These are phyloP conservation scores for Mus caroli DNA, from an alignment of 2,797 vertebrate genomes.

Conservation along the genomic window DNA sequence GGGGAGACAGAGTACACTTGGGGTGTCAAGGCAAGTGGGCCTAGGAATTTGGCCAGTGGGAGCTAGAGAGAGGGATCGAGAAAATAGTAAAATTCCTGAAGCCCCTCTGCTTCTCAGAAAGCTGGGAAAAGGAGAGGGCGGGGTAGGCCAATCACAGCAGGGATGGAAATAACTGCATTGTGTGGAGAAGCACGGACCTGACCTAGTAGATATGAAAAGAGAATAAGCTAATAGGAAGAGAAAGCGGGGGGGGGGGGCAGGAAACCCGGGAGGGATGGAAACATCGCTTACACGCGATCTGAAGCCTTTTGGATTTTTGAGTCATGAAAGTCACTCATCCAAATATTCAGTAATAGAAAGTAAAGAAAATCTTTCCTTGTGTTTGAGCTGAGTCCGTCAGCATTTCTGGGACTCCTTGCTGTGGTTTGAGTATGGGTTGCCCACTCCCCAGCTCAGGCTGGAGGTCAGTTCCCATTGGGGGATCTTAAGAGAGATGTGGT, in stretches of 20 bases:
- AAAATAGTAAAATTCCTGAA: background rate
- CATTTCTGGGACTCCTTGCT: background rate
- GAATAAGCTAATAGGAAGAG: background rate
- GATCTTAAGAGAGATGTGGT: background rate
- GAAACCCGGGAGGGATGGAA: background rate
- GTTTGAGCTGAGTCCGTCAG: background rate
- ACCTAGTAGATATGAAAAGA: background rate
- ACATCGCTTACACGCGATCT: background rate
- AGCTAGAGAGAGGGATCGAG: background rate
- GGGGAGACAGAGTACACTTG: too few relatives aligned
- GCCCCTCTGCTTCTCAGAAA: background rate
- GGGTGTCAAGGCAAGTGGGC: background rate
- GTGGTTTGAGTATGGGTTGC: background rate
- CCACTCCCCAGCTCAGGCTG: background rate
- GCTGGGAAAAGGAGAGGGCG: background rate
- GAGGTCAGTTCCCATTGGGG: background rate
- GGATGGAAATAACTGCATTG: background rate
- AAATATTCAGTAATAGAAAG: background rate
- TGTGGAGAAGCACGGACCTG: background rate
- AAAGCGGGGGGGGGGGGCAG: background rate
- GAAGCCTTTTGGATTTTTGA: background rate
- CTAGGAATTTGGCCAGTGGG: background rate
- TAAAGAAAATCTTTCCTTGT: constrained; percentile 46
- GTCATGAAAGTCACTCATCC: background rate
- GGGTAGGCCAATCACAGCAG: background rate